phyloP scores from a whole-genome alignment of 2,113 vertebrate species.

The Tenebrosternarchus preto region DNA sequence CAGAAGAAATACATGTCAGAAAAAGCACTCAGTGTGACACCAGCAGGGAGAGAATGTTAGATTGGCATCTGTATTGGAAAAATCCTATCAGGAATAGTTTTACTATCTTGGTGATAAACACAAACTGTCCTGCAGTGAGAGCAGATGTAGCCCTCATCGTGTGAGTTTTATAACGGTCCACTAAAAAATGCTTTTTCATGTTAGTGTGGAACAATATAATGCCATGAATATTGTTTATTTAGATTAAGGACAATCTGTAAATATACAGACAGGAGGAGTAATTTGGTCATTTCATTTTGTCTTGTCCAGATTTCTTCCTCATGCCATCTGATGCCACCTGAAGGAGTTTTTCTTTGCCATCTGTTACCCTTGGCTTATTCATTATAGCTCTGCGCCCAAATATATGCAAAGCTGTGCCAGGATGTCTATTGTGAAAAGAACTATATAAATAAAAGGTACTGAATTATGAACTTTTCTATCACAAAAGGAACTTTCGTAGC shows the following conservation, averaged over 20 bases:
- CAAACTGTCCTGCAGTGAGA: not conserved
- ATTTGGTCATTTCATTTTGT: not conserved
- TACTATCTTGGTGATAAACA: not conserved
- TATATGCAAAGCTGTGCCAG: not conserved
- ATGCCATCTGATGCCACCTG: not conserved
- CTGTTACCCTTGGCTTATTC: not conserved
- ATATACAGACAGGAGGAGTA: not conserved
- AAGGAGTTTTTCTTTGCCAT: not conserved
- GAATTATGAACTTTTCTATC: not conserved
- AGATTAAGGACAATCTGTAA: not conserved
- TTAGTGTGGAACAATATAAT: not conserved
- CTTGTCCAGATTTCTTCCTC: not conserved
- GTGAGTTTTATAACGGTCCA: not conserved
- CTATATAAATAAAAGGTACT: not conserved
- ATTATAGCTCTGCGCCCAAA: not conserved
- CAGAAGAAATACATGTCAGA: slow-evolving; percentile 8
- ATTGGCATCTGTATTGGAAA: not conserved
- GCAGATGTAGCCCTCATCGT: not conserved
- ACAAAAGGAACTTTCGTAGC: not conserved
- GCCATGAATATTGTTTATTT: not conserved
- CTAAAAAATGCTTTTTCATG: not conserved
- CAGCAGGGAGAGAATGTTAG: slow-evolving; percentile 2
- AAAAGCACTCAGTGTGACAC: slow-evolving; percentile 6
- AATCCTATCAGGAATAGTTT: not conserved
- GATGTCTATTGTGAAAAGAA: not conserved